These are phyloP conservation scores for Alosa alosa DNA, from an alignment of 2,113 vertebrate species.

Conservation along the genomic window DNA sequence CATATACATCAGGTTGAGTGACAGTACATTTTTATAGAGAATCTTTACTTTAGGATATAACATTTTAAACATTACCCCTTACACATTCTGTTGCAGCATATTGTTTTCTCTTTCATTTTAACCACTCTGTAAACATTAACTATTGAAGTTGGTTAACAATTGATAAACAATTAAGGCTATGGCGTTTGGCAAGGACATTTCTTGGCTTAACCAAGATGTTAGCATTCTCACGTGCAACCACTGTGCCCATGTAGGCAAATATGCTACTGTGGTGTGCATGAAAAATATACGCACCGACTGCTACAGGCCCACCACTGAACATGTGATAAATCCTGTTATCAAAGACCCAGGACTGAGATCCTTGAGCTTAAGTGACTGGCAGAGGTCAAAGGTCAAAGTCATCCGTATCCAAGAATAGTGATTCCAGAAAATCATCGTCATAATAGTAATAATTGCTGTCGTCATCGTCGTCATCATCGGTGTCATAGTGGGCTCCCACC, in stretches of 20 bases:
- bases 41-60: background rate
- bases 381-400: conserved; percentile 18
- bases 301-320: background rate
- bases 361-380: background rate
- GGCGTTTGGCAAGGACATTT: background rate
- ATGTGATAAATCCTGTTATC: background rate
- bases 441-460: background rate
- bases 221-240: background rate
- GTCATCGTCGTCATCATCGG: background rate
- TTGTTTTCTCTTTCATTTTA: background rate
- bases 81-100: background rate
- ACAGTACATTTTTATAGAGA: background rate
- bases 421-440: background rate
- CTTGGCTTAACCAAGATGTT: background rate
- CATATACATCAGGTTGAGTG: background rate
- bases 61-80: background rate
- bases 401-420: background rate
- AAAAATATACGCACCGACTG: background rate
- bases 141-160: background rate
- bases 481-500: conserved; percentile 32
- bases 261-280: background rate
- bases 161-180: background rate
- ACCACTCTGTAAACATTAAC: background rate
- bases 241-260: background rate
- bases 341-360: background rate